Evolutionary conservation across 1,140 invertebrate genomes (phyloP), one percentile per base, ranked within the genome.

Genomic region (Zaprionus inermis): DNA sequence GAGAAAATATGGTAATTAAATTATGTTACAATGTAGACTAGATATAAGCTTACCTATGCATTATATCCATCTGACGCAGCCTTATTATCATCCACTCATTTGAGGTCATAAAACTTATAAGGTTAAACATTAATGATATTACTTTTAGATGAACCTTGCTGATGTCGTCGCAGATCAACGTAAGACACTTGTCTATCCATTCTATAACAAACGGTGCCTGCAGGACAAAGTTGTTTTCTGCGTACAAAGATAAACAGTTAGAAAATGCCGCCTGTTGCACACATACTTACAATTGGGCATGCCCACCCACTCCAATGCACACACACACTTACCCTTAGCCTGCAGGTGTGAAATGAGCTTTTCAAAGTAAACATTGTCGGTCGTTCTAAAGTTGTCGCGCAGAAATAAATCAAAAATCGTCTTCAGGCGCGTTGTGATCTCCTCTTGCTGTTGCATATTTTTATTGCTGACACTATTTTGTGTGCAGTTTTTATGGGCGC

Each of bases 291-390:
- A 46, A 12, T 10, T 32, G 30, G 18, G 36, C 32, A 14, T 11
- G 36, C 12, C 10, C 11, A 49, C 44, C 10, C n/a, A 32, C 22
- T 24, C 22, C 22, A 24, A 10, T 11, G 30, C 12, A 12, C 11
- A 46, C 44, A 9, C 7, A 32, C 30, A 73, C 79, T 80, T 68
- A 82, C 92, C 83, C 73, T 93, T 91, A 28, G 86, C 91, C 56
- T 92, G 91, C 46, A 94, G 78, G 76, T 94, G 93, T 56, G 93
- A 91, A 58, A 93, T 71, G 55, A 94, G 88, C 71, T 91, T 92
- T 78, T 93, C 93, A 76, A 94, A 91, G 88, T 93, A 93, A 81
- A 92, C 91, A 93, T 93, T 93, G 83, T 93, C 93, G 49, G 89
- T 92, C 56, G 92, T 85, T 69, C 91, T 80, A 79, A 93, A 93